Evolutionary conservation across 2,888 invertebrate species (phyloP).

Genomic region (Terebella lapidaria): DNA sequence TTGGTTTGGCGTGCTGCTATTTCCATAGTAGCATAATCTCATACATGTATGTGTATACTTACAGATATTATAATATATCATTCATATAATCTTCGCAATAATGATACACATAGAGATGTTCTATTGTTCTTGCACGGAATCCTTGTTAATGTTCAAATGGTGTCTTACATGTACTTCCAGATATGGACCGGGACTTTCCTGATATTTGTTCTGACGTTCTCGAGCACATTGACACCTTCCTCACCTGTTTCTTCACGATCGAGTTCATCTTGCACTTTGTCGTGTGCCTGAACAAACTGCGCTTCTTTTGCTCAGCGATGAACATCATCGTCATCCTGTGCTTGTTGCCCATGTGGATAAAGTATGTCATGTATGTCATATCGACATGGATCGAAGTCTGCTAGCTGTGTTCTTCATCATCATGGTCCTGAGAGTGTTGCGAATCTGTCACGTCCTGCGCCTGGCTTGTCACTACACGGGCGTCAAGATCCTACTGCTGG

Average conservation of each 20-base stretch:
- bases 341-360: conserved; percentile 27
- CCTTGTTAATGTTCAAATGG: too few relatives aligned
- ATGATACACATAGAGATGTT: too few relatives aligned
- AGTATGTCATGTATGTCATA: conserved; percentile 21
- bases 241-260: conserved; percentile 28
- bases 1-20: too few relatives aligned
- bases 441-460: conserved; percentile 30
- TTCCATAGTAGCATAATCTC: too few relatives aligned
- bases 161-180: too few relatives aligned
- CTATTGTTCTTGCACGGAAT: too few relatives aligned
- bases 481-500: conserved; percentile 30
- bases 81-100: too few relatives aligned
- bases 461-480: conserved; percentile 31
- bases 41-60: too few relatives aligned
- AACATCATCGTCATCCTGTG: conserved; percentile 28
- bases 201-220: conserved; percentile 19
- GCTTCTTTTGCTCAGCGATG: conserved; percentile 24
- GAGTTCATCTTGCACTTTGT: conserved; percentile 29
- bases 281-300: conserved; percentile 24
- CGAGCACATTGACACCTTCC: conserved; percentile 22
- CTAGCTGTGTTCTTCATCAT: conserved; percentile 25
- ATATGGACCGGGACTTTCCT: conserved; percentile 23
- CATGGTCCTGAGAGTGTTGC: conserved; percentile 25
- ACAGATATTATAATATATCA: too few relatives aligned
- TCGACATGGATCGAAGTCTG: conserved; percentile 16